phyloP scores from a whole-genome alignment of 2,797 vertebrate species.

The Pangasius djambal region DNA sequence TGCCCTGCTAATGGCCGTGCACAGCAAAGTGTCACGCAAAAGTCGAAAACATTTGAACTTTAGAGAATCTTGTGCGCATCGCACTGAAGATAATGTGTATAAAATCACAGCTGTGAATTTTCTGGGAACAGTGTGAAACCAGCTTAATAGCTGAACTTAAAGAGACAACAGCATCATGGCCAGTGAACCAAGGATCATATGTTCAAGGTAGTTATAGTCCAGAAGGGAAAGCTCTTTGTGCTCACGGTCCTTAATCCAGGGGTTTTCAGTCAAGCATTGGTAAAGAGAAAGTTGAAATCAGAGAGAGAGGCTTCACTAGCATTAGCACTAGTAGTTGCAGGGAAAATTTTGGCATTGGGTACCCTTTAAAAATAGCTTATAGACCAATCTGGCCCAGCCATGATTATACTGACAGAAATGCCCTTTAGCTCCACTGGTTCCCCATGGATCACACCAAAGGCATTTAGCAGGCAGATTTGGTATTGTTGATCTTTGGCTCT shows the following conservation, averaged over 20 bases:
- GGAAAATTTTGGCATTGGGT: slow-evolving; percentile 29
- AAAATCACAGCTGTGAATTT: slow-evolving; percentile 25
- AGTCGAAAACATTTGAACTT: slow-evolving; percentile 2
- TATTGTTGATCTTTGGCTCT: slow-evolving; percentile 57
- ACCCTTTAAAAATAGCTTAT: slow-evolving; percentile 40
- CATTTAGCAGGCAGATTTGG: slow-evolving; percentile 48
- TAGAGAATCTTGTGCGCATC: background rate
- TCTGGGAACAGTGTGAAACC: slow-evolving; percentile 12
- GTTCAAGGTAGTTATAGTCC: slow-evolving; percentile 18
- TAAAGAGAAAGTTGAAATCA: slow-evolving; percentile 27
- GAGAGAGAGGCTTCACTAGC: slow-evolving; percentile 21
- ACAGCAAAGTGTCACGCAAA: background rate
- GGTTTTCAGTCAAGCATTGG: slow-evolving; percentile 32
- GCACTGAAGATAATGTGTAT: background rate
- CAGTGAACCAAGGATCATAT: slow-evolving; percentile 2
- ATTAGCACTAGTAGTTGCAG: slow-evolving; percentile 8
- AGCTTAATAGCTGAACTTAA: background rate
- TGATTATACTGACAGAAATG: slow-evolving; percentile 21
- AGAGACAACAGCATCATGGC: slow-evolving; percentile 4
- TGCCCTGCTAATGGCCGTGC: slow-evolving; percentile 2
- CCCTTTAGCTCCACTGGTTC: slow-evolving; percentile 37
- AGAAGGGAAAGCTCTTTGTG: slow-evolving; percentile 7
- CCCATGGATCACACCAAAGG: slow-evolving; percentile 53
- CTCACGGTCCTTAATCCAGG: slow-evolving; percentile 18
- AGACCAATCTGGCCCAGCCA: slow-evolving; percentile 30